Percentiles rank a stretch among this genome's conserved stretches.
Conservation (phyloP, 2,797 vertebrate genomes). For the Odontamblyopus rebecca region DNA sequence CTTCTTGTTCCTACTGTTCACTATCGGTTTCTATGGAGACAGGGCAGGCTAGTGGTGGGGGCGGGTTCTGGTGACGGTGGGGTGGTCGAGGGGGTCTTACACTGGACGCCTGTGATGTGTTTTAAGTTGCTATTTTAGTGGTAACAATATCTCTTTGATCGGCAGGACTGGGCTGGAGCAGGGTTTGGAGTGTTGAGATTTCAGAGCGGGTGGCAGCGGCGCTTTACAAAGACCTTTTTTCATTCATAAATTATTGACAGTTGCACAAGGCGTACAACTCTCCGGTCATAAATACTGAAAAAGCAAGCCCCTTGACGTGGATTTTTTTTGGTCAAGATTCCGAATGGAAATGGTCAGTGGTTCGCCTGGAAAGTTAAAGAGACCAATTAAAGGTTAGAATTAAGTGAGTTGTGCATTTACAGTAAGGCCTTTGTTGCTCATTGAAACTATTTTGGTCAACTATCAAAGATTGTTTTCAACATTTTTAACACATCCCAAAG, state of each 20-base stretch:
- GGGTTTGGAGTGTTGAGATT: constrained; percentile 43
- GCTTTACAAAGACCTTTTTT: constrained; percentile 82
- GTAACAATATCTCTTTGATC: constrained; percentile 86
- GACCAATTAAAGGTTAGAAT: constrained; percentile 1
- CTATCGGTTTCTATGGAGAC: constrained; percentile 47
- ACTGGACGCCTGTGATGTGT: constrained; percentile 68
- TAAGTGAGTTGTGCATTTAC: background rate
- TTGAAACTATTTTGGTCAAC: no score
- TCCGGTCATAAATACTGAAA: constrained; percentile 68
- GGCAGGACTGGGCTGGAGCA: constrained; percentile 60
- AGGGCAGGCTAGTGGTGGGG: constrained; percentile 22
- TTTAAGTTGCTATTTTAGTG: constrained; percentile 83
- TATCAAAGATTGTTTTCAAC: no score
- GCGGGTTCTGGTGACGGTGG: background rate
- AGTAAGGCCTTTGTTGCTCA: background rate
- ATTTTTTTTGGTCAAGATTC: constrained; percentile 14
- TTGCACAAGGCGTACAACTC: constrained; percentile 47
- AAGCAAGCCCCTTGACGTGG: background rate
- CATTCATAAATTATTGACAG: constrained; percentile 79
- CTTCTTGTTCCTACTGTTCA: constrained; percentile 5
- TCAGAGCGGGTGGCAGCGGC: constrained; percentile 35
- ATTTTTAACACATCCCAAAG: no score
- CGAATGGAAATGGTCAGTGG: constrained; percentile 25
- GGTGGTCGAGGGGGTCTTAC: constrained; percentile 37
- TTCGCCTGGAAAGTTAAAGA: constrained; percentile 24